Conservation (phyloP, 2,888 invertebrate genomes). For the Noctua comes region DNA sequence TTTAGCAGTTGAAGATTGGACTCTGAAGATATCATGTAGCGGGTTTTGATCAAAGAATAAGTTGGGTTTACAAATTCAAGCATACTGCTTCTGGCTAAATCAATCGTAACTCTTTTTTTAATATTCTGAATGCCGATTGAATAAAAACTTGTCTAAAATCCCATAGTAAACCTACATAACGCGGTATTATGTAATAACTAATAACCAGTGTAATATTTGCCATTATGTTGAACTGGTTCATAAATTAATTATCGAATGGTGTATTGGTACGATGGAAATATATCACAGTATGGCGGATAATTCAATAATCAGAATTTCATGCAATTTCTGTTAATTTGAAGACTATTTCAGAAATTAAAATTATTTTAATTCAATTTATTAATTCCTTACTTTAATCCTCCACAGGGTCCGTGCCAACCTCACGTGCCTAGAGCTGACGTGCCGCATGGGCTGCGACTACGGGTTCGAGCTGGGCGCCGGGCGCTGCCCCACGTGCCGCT, state of each 20-base stretch:
- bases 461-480: conserved; percentile 93
- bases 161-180: no score
- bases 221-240: no score
- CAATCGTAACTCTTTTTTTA: background rate
- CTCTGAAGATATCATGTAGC: background rate
- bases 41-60: no score
- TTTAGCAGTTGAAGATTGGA: background rate
- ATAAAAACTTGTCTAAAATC: background rate
- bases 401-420: conserved; percentile 90
- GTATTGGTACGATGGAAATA: no score
- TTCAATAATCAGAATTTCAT: no score
- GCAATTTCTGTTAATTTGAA: no score
- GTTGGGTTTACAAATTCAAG: background rate
- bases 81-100: background rate
- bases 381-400: background rate
- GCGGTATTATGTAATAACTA: no score
- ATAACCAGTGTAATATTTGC: no score
- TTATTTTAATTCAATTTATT: no score
- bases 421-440: conserved; percentile 93
- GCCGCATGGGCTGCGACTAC: conserved; percentile 96
- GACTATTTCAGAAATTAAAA: no score
- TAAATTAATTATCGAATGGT: no score
- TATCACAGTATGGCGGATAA: no score
- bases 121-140: background rate
- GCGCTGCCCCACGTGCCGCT: conserved; percentile 95